A percentile compares a stretch with the other conserved stretches of the same genome.
Conservation (phyloP, 2,113 vertebrate genomes). For the Menidia beryllina region DNA sequence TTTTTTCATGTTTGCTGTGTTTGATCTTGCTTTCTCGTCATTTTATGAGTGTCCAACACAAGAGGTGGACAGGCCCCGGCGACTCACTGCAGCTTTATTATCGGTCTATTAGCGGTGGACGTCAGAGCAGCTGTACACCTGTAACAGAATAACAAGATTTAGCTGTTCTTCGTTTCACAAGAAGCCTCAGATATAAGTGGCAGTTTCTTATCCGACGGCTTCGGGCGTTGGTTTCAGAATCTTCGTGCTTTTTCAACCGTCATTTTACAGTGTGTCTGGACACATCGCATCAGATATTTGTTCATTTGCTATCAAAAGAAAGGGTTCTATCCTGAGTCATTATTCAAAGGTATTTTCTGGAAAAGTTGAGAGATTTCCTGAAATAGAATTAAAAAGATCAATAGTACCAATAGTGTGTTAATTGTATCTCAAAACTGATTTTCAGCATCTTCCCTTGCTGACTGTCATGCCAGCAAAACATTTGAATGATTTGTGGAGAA, state of each 20-base stretch:
- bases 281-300: not conserved
- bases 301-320: not conserved
- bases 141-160: constrained; percentile 1
- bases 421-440: not conserved
- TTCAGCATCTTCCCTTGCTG: not conserved
- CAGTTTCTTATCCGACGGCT: constrained; percentile 30
- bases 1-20: constrained; percentile 2
- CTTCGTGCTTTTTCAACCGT: constrained; percentile 9
- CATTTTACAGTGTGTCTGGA: not conserved
- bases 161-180: constrained; percentile 2
- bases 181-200: not conserved
- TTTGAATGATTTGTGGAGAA: not conserved
- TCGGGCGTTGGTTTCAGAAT: not conserved
- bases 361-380: not conserved
- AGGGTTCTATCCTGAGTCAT: no score
- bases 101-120: constrained; percentile 7
- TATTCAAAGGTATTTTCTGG: not conserved
- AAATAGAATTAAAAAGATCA: not conserved
- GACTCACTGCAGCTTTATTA: constrained; percentile 22
- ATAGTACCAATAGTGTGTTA: no score
- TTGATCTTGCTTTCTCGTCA: not conserved
- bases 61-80: constrained; percentile 2
- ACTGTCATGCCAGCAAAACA: not conserved
- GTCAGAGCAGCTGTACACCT: constrained; percentile 3
- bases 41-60: constrained; percentile 9